Conservation (phyloP, 1,140 invertebrate species). For the Venturia canescens region DNA sequence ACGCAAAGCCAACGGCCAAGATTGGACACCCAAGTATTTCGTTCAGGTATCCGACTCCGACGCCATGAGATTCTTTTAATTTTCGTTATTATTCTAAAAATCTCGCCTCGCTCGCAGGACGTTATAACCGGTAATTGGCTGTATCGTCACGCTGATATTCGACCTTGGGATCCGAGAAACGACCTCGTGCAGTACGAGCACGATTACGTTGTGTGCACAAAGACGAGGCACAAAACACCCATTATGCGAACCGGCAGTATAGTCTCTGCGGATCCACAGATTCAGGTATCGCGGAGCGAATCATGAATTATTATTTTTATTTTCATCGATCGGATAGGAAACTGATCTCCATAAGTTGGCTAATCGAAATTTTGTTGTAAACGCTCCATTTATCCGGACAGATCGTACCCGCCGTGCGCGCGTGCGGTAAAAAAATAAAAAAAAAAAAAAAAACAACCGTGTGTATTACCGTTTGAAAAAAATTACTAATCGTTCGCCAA, state of each 20-base stretch:
- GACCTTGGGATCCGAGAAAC: conserved; percentile 90
- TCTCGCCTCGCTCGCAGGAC: conserved; percentile 75
- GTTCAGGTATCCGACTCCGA: conserved; percentile 79
- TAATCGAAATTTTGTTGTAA: conserved; percentile 36
- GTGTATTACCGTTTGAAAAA: neutral
- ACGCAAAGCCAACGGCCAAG: conserved; percentile 79
- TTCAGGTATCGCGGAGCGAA: conserved; percentile 69
- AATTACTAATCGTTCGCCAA: conserved; percentile 28
- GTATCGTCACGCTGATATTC: conserved; percentile 85
- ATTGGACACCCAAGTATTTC: conserved; percentile 86
- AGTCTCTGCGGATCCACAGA: conserved; percentile 78
- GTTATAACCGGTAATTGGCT: conserved; percentile 83
- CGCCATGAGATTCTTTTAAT: too few relatives aligned
- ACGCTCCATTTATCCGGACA: conserved; percentile 33
- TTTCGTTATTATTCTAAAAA: too few relatives aligned
- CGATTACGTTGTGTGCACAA: conserved; percentile 84
- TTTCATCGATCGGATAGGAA: too few relatives aligned
- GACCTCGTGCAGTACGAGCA: conserved; percentile 89
- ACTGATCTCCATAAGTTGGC: too few relatives aligned
- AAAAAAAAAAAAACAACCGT: conserved; percentile 17
- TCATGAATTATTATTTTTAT: too few relatives aligned
- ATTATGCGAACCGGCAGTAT: conserved; percentile 82
- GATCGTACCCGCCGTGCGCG: conserved; percentile 32
- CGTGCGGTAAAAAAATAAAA: too few relatives aligned
- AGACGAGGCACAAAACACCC: conserved; percentile 85